These are phyloP conservation scores for Synergus itoensis DNA, from an alignment of 2,888 invertebrate genomes.

Conservation along the genomic window DNA sequence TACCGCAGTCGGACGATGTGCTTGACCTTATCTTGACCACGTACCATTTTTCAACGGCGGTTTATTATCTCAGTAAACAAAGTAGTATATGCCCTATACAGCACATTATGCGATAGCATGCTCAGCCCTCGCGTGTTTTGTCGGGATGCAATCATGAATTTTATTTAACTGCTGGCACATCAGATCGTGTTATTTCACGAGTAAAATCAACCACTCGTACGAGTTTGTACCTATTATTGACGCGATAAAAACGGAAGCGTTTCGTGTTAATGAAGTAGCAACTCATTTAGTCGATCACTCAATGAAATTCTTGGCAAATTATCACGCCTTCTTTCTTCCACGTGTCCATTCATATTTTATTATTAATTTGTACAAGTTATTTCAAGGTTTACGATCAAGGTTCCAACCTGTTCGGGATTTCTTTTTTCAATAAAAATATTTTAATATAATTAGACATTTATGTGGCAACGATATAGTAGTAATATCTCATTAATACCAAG, in stretches of 20 bases:
- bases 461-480: too few relatives aligned
- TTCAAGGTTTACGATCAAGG: too few relatives aligned
- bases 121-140: constrained; percentile 60
- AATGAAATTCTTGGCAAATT: constrained; percentile 27
- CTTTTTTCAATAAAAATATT: too few relatives aligned
- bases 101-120: constrained; percentile 62
- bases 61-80: constrained; percentile 67
- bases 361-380: not conserved
- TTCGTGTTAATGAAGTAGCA: constrained; percentile 33
- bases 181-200: constrained; percentile 60
- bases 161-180: constrained; percentile 64
- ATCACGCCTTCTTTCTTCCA: not conserved
- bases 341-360: not conserved
- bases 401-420: too few relatives aligned
- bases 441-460: too few relatives aligned
- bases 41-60: constrained; percentile 63
- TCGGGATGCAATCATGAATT: constrained; percentile 61
- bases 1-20: constrained; percentile 46
- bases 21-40: constrained; percentile 57
- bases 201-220: constrained; percentile 58
- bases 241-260: constrained; percentile 32
- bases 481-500: too few relatives aligned
- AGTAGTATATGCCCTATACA: constrained; percentile 56
- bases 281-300: constrained; percentile 9
- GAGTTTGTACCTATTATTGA: constrained; percentile 12